These are phyloP conservation scores for Troglohyphantes excavatus DNA, from an alignment of 2,888 invertebrate genomes.

Conservation along the genomic window DNA sequence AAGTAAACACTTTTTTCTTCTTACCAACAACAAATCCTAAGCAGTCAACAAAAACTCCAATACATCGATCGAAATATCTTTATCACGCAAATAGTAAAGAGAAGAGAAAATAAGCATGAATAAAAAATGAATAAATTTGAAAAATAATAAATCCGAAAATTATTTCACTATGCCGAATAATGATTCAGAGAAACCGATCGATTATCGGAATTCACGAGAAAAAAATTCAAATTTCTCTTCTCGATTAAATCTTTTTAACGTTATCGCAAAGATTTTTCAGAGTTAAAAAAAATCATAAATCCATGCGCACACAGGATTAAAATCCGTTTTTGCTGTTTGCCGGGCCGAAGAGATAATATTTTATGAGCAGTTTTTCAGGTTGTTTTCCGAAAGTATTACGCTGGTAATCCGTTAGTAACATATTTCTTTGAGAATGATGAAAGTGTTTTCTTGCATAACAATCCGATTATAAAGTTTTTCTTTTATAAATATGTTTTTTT, in stretches of 20 bases:
- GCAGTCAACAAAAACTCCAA: constrained; percentile 26
- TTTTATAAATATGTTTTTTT: not conserved
- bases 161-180: constrained; percentile 62
- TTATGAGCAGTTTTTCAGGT: constrained; percentile 21
- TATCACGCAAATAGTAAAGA: constrained; percentile 23
- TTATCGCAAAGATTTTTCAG: constrained; percentile 41
- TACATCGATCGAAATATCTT: constrained; percentile 57
- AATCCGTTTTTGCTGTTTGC: constrained; percentile 19
- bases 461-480: constrained; percentile 53
- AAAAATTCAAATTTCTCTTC: constrained; percentile 30
- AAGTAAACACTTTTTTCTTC: not conserved
- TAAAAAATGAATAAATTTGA: constrained; percentile 20
- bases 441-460: constrained; percentile 37
- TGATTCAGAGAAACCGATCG: constrained; percentile 67
- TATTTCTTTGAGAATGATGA: constrained; percentile 25
- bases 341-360: constrained; percentile 33
- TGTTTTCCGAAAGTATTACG: constrained; percentile 68
- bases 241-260: constrained; percentile 72
- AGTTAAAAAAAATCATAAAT: constrained; percentile 47
- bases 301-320: constrained; percentile 55
- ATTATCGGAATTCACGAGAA: constrained; percentile 33
- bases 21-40: not conserved
- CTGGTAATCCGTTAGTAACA: constrained; percentile 58
- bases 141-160: constrained; percentile 47
- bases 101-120: constrained; percentile 13